Evolutionary conservation across 1,140 invertebrate genomes (phyloP).

Genomic region (Whitmania pigra): DNA sequence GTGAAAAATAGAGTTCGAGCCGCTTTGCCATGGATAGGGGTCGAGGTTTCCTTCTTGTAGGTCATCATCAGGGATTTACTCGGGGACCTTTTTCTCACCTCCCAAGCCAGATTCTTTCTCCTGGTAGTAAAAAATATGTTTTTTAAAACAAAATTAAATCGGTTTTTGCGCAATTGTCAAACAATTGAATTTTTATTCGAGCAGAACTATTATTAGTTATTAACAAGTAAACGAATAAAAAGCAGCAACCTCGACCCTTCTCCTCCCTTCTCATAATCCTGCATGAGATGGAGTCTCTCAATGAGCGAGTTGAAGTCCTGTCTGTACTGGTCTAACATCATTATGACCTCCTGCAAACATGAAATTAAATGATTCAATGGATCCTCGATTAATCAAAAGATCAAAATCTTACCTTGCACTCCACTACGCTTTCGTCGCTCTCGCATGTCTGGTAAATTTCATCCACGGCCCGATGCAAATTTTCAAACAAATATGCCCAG

Average conservation of each 20-base stretch:
- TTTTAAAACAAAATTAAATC: too few species aligned
- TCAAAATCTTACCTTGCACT: slow-evolving; percentile 48
- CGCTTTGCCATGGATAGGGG: slow-evolving; percentile 29
- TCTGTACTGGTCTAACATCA: slow-evolving; percentile 83
- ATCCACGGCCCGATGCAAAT: slow-evolving; percentile 74
- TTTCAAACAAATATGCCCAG: slow-evolving; percentile 87
- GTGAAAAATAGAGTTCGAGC: slow-evolving; percentile 33
- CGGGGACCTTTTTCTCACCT: slow-evolving; percentile 80
- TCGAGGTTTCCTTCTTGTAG: slow-evolving; percentile 29
- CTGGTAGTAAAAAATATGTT: slow-evolving; percentile 37
- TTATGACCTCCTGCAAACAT: slow-evolving; percentile 64
- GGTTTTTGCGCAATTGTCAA: neutral
- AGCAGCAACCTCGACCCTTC: slow-evolving; percentile 34
- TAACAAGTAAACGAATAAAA: neutral
- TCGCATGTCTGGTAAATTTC: slow-evolving; percentile 55
- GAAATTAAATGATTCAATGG: slow-evolving; percentile 2
- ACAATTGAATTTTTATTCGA: neutral
- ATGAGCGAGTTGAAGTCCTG: slow-evolving; percentile 81
- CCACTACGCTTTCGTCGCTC: slow-evolving; percentile 51
- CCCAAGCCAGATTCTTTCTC: slow-evolving; percentile 79
- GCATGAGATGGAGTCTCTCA: slow-evolving; percentile 79
- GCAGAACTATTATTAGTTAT: too few species aligned
- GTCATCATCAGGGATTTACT: slow-evolving; percentile 37
- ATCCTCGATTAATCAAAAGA: neutral
- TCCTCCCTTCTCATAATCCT: slow-evolving; percentile 75